phyloP scores from a whole-genome alignment of 2,113 vertebrate species.

The Nematolebias whitei region DNA sequence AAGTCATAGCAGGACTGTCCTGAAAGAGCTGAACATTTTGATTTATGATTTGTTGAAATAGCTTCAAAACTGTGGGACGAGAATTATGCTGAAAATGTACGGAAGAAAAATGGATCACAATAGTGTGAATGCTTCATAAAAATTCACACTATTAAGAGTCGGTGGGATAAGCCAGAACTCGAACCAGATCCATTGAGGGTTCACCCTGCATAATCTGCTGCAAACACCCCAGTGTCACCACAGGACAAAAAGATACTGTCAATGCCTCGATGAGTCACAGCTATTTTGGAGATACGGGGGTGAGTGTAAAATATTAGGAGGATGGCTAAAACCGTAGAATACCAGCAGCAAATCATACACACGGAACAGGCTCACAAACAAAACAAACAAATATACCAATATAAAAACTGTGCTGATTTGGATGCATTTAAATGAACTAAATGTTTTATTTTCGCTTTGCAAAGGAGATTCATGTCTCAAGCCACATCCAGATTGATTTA shows the following conservation, averaged over 20 bases:
- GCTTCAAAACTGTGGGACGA: too few relatives aligned
- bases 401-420: too few relatives aligned
- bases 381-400: not conserved
- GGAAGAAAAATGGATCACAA: too few relatives aligned
- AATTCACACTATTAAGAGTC: too few relatives aligned
- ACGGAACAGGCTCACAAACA: not conserved
- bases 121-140: too few relatives aligned
- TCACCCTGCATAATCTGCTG: not conserved
- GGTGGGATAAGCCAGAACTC: not conserved
- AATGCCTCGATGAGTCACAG: not conserved
- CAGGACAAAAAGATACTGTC: not conserved
- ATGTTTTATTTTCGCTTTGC: too few relatives aligned
- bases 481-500: not conserved
- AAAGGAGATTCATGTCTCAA: not conserved
- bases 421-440: too few relatives aligned
- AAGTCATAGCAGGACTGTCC: too few relatives aligned
- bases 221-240: not conserved
- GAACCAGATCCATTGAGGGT: not conserved
- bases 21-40: too few relatives aligned
- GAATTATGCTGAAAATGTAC: too few relatives aligned
- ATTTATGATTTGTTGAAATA: too few relatives aligned
- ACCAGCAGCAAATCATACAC: too few relatives aligned
- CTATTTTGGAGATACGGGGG: not conserved
- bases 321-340: not conserved
- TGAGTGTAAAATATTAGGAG: not conserved